Conservation (phyloP, 1,140 invertebrate genomes). For the Conus betulinus region DNA sequence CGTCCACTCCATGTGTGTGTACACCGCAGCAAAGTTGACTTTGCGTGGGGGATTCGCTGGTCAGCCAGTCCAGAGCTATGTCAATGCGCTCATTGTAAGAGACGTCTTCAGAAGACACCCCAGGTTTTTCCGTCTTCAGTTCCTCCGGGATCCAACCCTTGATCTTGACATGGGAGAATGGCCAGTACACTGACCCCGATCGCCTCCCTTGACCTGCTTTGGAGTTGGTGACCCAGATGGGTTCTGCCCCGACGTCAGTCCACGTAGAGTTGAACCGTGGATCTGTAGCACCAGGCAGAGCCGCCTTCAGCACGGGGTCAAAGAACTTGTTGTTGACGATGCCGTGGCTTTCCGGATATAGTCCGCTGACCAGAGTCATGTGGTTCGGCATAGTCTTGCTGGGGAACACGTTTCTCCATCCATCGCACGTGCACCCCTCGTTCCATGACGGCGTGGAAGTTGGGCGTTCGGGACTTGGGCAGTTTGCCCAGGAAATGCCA, state of each 20-base stretch:
- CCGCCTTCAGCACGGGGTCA: slow-evolving; percentile 77
- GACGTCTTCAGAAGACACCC: slow-evolving; percentile 75
- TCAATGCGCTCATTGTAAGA: slow-evolving; percentile 75
- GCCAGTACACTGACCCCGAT: slow-evolving; percentile 61
- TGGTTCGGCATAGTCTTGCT: slow-evolving; percentile 90
- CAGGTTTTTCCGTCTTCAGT: slow-evolving; percentile 36
- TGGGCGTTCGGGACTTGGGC: slow-evolving; percentile 24
- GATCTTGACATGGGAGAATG: slow-evolving; percentile 51
- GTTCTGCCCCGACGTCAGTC: slow-evolving; percentile 65
- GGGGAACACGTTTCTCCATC: slow-evolving; percentile 80
- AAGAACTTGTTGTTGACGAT: slow-evolving; percentile 84
- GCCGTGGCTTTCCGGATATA: slow-evolving; percentile 85
- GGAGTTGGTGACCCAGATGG: slow-evolving; percentile 72
- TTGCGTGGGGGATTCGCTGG: slow-evolving; percentile 69
- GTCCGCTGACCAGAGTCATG: slow-evolving; percentile 85
- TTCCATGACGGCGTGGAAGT: slow-evolving; percentile 70
- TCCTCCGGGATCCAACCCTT: slow-evolving; percentile 56
- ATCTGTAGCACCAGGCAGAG: slow-evolving; percentile 76
- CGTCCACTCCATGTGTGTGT: slow-evolving; percentile 86
- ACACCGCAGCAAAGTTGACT: slow-evolving; percentile 81
- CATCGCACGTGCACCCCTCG: slow-evolving; percentile 65
- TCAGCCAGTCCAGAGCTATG: slow-evolving; percentile 82
- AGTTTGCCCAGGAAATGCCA: neutral
- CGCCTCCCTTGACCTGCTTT: slow-evolving; percentile 43
- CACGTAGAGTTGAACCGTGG: slow-evolving; percentile 50